These are phyloP conservation scores for Rotaria magnacalcarata DNA, from an alignment of 2,888 invertebrate species.

Conservation along the genomic window DNA sequence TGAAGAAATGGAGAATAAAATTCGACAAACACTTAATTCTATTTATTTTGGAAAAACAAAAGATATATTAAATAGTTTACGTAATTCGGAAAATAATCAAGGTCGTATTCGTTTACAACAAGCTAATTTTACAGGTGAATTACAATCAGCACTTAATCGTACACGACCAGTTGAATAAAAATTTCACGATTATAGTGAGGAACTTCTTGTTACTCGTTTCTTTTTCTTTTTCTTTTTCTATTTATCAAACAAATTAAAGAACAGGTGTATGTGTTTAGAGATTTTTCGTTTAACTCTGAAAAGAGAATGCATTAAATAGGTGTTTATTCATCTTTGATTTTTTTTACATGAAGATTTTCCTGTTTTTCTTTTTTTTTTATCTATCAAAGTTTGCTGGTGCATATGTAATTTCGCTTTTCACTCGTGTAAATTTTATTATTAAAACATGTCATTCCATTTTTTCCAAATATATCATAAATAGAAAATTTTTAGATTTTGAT, in stretches of 20 bases:
- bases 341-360: background rate
- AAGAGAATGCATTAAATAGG: slow-evolving; percentile 12
- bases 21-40: slow-evolving; percentile 91
- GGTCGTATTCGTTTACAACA: slow-evolving; percentile 34
- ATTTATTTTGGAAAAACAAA: slow-evolving; percentile 99
- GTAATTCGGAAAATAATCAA: slow-evolving; percentile 54
- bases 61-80: slow-evolving; percentile 89
- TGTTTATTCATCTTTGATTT: slow-evolving; percentile 25
- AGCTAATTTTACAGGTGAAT: slow-evolving; percentile 18
- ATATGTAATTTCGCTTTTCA: slow-evolving; percentile 6
- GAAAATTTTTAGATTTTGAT: background rate
- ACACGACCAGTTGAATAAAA: slow-evolving; percentile 11
- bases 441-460: slow-evolving; percentile 18
- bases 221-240: background rate
- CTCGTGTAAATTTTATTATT: slow-evolving; percentile 26
- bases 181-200: background rate
- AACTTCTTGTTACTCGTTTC: background rate
- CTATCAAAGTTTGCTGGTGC: slow-evolving; percentile 9
- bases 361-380: background rate
- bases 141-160: slow-evolving; percentile 19
- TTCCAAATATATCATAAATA: background rate
- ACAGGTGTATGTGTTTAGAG: slow-evolving; percentile 26
- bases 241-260: slow-evolving; percentile 21
- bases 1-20: slow-evolving; percentile 99
- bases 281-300: background rate